A percentile compares a stretch with the other conserved stretches of the same genome.
Conservation (phyloP, 2,113 vertebrate species). For the Salvator merianae region DNA sequence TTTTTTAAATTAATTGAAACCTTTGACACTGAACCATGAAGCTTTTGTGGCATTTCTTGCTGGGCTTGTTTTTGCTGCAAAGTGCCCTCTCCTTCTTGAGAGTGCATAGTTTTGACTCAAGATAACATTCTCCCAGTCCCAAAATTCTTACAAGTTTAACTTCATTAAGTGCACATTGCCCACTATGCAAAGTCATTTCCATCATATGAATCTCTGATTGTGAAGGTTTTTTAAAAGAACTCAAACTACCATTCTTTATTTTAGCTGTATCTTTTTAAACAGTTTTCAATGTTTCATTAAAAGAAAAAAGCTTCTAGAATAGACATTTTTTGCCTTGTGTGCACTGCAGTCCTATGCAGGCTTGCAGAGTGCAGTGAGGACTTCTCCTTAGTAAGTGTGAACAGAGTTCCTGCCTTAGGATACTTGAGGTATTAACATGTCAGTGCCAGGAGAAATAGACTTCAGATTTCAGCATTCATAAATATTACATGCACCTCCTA, state of each 20-base stretch:
- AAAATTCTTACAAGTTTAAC: neutral
- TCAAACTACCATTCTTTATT: slow-evolving; percentile 4
- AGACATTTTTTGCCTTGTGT: neutral
- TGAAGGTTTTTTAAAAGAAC: neutral
- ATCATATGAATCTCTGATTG: neutral
- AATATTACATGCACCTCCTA: slow-evolving; percentile 5
- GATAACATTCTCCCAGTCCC: neutral
- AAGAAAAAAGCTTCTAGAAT: neutral
- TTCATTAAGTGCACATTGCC: neutral
- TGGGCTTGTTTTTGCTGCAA: neutral
- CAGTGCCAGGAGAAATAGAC: neutral
- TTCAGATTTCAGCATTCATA: neutral
- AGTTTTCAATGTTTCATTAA: neutral
- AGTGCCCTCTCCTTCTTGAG: neutral
- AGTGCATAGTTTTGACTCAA: neutral
- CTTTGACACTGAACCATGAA: neutral
- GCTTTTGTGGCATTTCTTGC: neutral
- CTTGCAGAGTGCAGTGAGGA: neutral
- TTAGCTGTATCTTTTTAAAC: neutral
- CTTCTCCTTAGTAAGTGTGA: neutral
- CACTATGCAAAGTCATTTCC: too few species aligned
- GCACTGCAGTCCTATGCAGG: neutral
- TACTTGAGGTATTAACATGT: neutral
- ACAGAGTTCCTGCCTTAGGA: neutral
- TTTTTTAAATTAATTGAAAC: neutral